Evolutionary conservation across 2,797 vertebrate genomes (phyloP), one percentile per base, ranked within the genome.

Genomic region (Poeciliopsis turneri): DNA sequence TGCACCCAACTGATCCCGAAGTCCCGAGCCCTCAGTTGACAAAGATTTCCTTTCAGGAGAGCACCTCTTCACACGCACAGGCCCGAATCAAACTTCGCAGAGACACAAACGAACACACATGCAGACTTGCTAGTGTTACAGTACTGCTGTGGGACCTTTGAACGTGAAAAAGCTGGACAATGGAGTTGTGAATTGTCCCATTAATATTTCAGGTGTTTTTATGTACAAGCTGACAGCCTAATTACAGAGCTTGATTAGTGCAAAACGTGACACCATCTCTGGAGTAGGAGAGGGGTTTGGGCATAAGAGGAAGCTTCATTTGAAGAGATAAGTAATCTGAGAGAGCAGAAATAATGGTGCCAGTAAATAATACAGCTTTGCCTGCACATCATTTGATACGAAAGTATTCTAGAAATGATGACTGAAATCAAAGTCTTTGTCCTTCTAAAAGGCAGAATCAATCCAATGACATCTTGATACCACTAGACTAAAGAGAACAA

Each of bases 11-110:
- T 93, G 90, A 87, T 88, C 89, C 84, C 79, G 59, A 51, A 39
- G 87, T 88, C 89, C 91, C 47, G 86, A 89, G 86, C 81, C 90
- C 88, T 36, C 39, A 43, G 73, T 88, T 83, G 90, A 95, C 93
- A 96, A 95, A 91, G 93, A 93, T 89, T 74, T 85, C 84, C 92
- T 94, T 96, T 95, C 94, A 95, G 84, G 61, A 86, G 76, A 83
- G 84, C 77, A 72, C n/a, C 55, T 82, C 79, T 84, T 78, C 55
- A 68, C 77, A 85, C 66, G 46, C 82, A 36, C 45, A 72, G 43
- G 57, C 43, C 72, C 30, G 15, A 59, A 46, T 20, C 0, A 3
- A 0, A 49, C 30, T 66, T 74, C 72, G 81, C 77, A 80, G 33
- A 77, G 68, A 72, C 73, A 76, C 78, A 80, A 61, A 82, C 61